These are phyloP conservation scores for Mobula hypostoma DNA, from an alignment of 2,113 vertebrate genomes.

Conservation along the genomic window DNA sequence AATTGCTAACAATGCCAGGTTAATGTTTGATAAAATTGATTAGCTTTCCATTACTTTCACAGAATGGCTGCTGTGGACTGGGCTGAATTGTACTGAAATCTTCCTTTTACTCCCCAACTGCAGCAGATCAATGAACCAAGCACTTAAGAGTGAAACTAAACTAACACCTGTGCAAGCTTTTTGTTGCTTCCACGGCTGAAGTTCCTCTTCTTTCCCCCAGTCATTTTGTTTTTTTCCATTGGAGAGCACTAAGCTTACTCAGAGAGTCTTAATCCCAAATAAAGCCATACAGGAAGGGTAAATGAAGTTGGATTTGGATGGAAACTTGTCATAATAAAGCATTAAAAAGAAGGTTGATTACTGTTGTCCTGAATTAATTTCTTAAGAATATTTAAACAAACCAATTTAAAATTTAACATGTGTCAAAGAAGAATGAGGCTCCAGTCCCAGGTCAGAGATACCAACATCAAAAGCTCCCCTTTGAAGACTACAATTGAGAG, in stretches of 20 bases:
- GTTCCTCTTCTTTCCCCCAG: background rate
- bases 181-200: background rate
- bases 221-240: background rate
- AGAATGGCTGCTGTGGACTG: background rate
- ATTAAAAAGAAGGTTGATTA: background rate
- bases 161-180: background rate
- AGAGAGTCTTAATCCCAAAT: background rate
- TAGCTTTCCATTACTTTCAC: background rate
- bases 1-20: conserved; percentile 29
- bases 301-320: background rate
- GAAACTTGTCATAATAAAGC: background rate
- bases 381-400: background rate
- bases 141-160: background rate
- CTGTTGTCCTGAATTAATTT: background rate
- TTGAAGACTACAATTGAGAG: background rate
- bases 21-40: conserved; percentile 21
- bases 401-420: background rate
- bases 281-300: background rate
- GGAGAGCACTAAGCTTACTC: background rate
- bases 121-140: background rate
- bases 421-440: background rate
- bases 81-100: background rate
- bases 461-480: background rate
- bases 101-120: background rate
- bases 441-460: background rate